Base-by-base conservation (phyloP, 1,140 invertebrate species). In the Macrosteles quadrilineatus region DNA sequence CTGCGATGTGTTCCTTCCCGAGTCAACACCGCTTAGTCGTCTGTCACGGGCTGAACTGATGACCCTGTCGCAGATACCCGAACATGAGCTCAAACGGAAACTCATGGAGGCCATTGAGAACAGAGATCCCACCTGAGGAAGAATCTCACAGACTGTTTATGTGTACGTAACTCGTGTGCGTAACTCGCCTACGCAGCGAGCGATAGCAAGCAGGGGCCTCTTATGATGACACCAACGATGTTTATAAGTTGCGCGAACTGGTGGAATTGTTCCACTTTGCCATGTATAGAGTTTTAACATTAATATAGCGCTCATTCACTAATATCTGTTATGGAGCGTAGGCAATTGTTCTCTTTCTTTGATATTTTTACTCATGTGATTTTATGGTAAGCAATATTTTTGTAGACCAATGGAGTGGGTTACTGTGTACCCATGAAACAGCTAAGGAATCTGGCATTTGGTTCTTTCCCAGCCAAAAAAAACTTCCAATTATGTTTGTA, bases 61-160 rank as follows among this genome's bases (percentile, higher is more conserved):
- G 14, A 47, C 62, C n/a, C 53, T 75, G 45, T 73, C 62, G 14
- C 67, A 68, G 29, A 71, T 71, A 27, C 71, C 74, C n/a, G 74
- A 74, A 25, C 31, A 50, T 23, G 75, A 76, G 59, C 67, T 76
- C 25, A 75, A 75, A 23, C 59, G 62, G 14, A 62, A 67, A 32
- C 67, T 75, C 19, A 23, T 75, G 47, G 62, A 74, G 43, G 73
- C 74, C 3, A 62, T 75, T 3, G 70, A 74, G 31, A 69, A 73
- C 36, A 73, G 71, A 63, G 74, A 74, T 47, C 72, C 75, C 14
- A 73, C 75, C 57, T 76, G 75, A 76, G 55, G 63, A 3, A 1
- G 19, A 30, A n/a, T 31, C 19, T 11, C 4, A 27, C 55, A 3
- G 21, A 21, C 55, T 27, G 55, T 59, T 14, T 29, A 27, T 29